Evolutionary conservation across 2,113 vertebrate genomes (phyloP).

Genomic region (Vimba vimba): DNA sequence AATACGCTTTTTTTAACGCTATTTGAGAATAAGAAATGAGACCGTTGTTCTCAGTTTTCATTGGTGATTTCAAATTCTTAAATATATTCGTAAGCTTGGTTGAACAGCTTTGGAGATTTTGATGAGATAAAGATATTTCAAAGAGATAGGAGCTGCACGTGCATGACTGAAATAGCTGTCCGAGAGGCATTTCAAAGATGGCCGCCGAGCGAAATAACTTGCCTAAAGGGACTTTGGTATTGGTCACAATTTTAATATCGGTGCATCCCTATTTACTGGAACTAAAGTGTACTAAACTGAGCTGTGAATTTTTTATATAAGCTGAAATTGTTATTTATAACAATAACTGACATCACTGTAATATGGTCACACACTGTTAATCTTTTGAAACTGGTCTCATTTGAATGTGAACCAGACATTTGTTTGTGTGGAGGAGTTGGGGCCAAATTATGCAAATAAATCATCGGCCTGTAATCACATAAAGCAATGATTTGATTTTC

Average conservation of each 20-base stretch:
- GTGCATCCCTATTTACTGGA: not conserved
- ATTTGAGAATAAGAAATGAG: too few relatives aligned
- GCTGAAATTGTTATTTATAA: not conserved
- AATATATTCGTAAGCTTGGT: too few relatives aligned
- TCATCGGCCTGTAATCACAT: not conserved
- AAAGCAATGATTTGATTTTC: not conserved
- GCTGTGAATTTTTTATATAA: not conserved
- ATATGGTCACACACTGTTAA: not conserved
- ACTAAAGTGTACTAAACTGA: not conserved
- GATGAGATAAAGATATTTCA: too few relatives aligned
- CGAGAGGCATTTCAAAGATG: too few relatives aligned
- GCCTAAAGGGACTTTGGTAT: not conserved
- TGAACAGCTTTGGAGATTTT: too few relatives aligned
- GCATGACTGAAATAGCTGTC: too few relatives aligned
- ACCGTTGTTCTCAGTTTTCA: too few relatives aligned
- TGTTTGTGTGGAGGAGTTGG: conserved; percentile 6
- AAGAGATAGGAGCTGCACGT: too few relatives aligned
- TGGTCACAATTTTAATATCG: conserved; percentile 1
- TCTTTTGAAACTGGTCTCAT: not conserved
- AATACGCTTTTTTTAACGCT: too few relatives aligned
- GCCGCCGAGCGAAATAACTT: too few relatives aligned
- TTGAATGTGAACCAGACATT: not conserved
- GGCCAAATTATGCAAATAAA: conserved; percentile 33
- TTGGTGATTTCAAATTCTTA: too few relatives aligned
- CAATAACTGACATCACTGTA: not conserved